phyloP scores from a whole-genome alignment of 2,797 vertebrate genomes.

The Chiroxiphia lanceolata region DNA sequence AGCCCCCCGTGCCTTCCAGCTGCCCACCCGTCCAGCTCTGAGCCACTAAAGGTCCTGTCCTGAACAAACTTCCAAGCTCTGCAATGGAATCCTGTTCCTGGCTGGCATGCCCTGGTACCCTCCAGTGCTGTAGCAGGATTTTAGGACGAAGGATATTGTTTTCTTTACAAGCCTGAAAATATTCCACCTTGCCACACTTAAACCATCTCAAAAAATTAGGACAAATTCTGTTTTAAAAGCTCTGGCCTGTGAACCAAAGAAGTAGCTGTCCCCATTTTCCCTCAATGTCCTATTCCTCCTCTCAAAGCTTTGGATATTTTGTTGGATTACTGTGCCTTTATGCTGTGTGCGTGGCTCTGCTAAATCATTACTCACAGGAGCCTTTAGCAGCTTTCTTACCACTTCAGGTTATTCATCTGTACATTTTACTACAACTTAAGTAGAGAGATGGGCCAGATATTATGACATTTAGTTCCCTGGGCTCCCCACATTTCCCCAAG shows the following conservation, averaged over 20 bases:
- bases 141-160: background rate
- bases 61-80: background rate
- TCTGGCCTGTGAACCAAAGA: background rate
- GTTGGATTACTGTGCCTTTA: background rate
- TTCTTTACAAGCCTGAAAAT: background rate
- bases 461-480: constrained; percentile 55
- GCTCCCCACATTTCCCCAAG: constrained; percentile 47
- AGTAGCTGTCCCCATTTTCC: background rate
- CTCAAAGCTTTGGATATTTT: background rate
- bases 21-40: background rate
- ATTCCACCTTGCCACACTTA: background rate
- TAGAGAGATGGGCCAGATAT: constrained; percentile 35
- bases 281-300: background rate
- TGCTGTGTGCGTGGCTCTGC: background rate
- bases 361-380: constrained; percentile 28
- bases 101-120: background rate
- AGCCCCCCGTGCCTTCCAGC: background rate
- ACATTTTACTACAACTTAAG: constrained; percentile 42
- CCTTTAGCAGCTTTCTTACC: constrained; percentile 44
- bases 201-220: background rate
- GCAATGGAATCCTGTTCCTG: background rate
- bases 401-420: constrained; percentile 47
- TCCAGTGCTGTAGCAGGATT: background rate
- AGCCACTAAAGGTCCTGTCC: background rate
- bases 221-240: background rate